Percentiles rank a stretch among this genome's conserved stretches.
These are phyloP conservation scores for Halesus radiatus DNA, from an alignment of 1,140 invertebrate species.

Conservation along the genomic window DNA sequence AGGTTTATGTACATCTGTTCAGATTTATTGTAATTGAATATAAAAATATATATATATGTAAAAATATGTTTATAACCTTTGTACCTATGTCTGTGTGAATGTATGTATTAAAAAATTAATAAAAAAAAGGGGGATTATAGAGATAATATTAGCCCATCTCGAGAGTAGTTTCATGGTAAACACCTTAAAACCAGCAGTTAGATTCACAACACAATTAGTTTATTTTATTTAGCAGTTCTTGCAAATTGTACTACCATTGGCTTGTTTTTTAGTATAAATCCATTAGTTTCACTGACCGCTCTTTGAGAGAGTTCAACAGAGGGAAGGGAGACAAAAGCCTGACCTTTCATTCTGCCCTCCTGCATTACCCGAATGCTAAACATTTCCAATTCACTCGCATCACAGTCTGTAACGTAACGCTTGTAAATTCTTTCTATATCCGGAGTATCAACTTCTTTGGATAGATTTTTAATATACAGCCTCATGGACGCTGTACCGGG, in stretches of 20 bases:
- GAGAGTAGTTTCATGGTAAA: too few relatives aligned
- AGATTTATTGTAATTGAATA: too few relatives aligned
- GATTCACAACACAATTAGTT: constrained; percentile 55
- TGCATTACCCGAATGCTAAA: constrained; percentile 94
- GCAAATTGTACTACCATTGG: constrained; percentile 94
- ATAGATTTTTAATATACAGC: constrained; percentile 94
- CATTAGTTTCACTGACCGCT: constrained; percentile 90
- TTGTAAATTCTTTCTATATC: constrained; percentile 88
- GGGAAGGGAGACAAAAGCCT: constrained; percentile 90
- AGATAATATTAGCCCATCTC: too few relatives aligned
- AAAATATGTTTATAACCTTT: too few relatives aligned
- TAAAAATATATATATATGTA: too few relatives aligned
- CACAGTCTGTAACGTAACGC: constrained; percentile 71
- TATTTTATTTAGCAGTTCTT: constrained; percentile 70
- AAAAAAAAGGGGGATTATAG: too few relatives aligned
- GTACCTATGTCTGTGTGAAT: too few relatives aligned
- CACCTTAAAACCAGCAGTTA: background rate
- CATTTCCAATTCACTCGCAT: constrained; percentile 69
- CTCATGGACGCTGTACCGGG: constrained; percentile 84
- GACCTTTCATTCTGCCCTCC: constrained; percentile 96
- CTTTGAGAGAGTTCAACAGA: constrained; percentile 78
- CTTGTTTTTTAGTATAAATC: constrained; percentile 88
- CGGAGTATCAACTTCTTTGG: constrained; percentile 81
- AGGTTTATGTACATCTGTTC: too few relatives aligned
- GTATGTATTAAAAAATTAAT: too few relatives aligned